A percentile compares a stretch with the other conserved stretches of the same genome.
Conservation (phyloP, 1,140 invertebrate genomes). For the Brachionus sp. region DNA sequence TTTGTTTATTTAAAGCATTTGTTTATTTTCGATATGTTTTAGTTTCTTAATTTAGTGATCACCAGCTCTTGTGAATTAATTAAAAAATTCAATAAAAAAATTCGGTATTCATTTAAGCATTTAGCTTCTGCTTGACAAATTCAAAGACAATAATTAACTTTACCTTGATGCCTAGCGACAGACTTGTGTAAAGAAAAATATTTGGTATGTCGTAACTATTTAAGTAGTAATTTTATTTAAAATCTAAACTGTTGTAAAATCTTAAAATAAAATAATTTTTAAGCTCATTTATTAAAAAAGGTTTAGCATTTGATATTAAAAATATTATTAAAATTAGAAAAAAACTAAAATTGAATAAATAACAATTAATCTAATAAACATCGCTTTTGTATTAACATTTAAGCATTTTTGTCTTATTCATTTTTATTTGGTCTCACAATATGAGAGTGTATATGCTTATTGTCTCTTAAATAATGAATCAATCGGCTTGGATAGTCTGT, state of each 20-base stretch:
- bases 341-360: not conserved
- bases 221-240: too few relatives aligned
- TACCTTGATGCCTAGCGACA: too few relatives aligned
- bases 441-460: not conserved
- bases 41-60: too few relatives aligned
- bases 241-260: too few relatives aligned
- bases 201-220: too few relatives aligned
- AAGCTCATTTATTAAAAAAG: not conserved
- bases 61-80: too few relatives aligned
- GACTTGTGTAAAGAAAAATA: too few relatives aligned
- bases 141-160: not conserved
- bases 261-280: too few relatives aligned
- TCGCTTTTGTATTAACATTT: not conserved
- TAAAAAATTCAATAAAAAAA: too few relatives aligned
- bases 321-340: not conserved
- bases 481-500: conserved; percentile 43
- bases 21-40: too few relatives aligned
- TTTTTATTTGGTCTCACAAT: not conserved
- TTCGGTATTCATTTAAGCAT: too few relatives aligned
- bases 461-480: not conserved
- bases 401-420: not conserved
- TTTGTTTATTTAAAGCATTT: too few relatives aligned
- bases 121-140: not conserved
- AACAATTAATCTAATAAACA: not conserved
- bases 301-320: not conserved